Base-by-base conservation (phyloP, 2,888 invertebrate species). In the Amphiduros pacificus region DNA sequence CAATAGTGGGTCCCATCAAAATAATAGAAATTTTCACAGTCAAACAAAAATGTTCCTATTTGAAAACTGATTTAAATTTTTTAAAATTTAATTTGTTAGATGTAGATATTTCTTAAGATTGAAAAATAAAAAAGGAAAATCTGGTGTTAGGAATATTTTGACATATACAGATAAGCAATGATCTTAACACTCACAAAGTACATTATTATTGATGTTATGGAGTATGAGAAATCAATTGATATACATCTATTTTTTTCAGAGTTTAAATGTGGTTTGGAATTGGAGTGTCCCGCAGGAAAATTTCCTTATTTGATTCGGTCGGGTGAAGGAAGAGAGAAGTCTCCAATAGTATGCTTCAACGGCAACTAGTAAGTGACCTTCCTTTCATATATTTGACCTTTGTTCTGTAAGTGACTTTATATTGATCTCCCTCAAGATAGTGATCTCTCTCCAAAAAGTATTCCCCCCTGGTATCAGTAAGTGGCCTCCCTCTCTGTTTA, bases 261-360 rank as follows among this genome's bases (percentile, higher is more conserved):
- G 6, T 20, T 29, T 1, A 44, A 29, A 27, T 58, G 58, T 58
- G 58, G 58, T 36, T 24, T 58, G 31, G 51, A 58, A 36, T 36
- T 51, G 17, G 58, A 54, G 6, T 70, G 70, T 54, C 53, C 68
- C n/a, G 65, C 49, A 29, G 66, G 63, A n/a, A 53, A 61, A 32
- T 59, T 62, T 53, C 59, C 70, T 6, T 71, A 67, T 51, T 62
- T 55, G 36, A 27, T 71, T 5, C 49, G 60, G 27, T 67, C 69
- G n/a, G 71, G 70, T 17, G 55, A 64, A 27, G 70, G 67, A 14
- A 59, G 63, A 55, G 63, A 67, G 24, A 54, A 51, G 20, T 53
- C 59, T 24, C 71, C 71, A 11, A 56, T 54, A 1, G 67, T 71
- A 26, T 71, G 71, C 51, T 71, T 70, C 44, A 67, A 71, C 56